Evolutionary conservation across 2,888 invertebrate genomes (phyloP), one percentile per base, ranked within the genome.

Genomic region (Cecidostiba fungosa): DNA sequence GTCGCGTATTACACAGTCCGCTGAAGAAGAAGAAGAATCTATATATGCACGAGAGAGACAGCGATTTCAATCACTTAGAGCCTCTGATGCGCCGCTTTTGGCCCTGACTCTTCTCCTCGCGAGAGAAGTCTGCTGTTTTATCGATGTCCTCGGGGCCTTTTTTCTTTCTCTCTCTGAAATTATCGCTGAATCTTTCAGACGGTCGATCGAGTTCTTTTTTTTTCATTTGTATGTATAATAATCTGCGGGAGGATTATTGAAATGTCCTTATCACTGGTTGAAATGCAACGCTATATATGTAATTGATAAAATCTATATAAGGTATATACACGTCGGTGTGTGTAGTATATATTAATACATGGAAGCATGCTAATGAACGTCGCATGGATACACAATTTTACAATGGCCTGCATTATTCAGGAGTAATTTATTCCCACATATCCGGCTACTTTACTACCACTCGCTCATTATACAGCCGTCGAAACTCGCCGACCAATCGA

Each of bases 1-100:
- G 29, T 66, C 66, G 66, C 66, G 66, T 23, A 66, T 29, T 66
- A 66, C 29, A 66, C 66, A 59, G 54, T 59, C 54, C 23, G 54
- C 8, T 23, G n/a, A n/a, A 59, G 54, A 59, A 54, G 54, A 54
- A 54, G 54, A 54, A 59, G 54, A 59, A 54, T 54, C 50, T 54
- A 54, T 54, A 54, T 54, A n/a, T n/a, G 50, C 6, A 59, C 5
- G 54, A 12, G 16, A n/a, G n/a, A 8, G 54, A 8, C 54, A n/a
- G 54, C 54, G 54, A 59, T 59, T n/a, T n/a, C 54, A n/a, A 59
- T 59, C 54, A 8, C 54, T 54, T 54, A 54, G 54, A 16, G 54
- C 5, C 54, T 54, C n/a, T 6, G 36, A 36, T 36, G 36, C 36
- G 36, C 12, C 39, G 12, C 39, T 39, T 54, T 54, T 4, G 50